Evolutionary conservation across 2,888 invertebrate species (phyloP), one percentile per base, ranked within the genome.

Genomic region (Eilema depressum): DNA sequence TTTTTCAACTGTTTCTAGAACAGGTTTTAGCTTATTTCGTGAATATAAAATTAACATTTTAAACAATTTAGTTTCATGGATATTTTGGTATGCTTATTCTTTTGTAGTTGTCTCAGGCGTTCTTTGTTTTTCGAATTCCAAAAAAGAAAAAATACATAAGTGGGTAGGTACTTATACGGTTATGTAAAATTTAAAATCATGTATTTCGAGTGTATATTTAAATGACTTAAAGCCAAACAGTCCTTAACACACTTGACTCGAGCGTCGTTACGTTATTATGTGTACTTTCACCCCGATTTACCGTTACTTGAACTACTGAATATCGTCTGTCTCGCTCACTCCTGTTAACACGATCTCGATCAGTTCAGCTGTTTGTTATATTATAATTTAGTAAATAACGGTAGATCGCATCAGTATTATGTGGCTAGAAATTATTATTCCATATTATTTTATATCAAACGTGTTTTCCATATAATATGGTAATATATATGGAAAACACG

Each of bases 201-300:
- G 70, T 66, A 74, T 81, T 67, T 69, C 53, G 47, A 63, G 63
- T 68, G 66, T 71, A 68, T 71, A 74, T 75, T 41, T 80, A 73
- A 76, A 70, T 63, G 66, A 68, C 70, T 74, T 76, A 70, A 79
- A 83, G 74, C 74, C 77, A 78, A 80, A 80, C 77, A 82, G 82
- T 85, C 84, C 75, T 83, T 81, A 77, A 76, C 80, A 78, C 81
- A 84, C 83, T 85, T 85, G 83, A 81, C 77, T 83, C 80, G 72
- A 82, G 81, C 83, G 67, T 81, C 82, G 85, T 90, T 87, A 87
- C 87, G 86, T 87, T 88, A 84, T 82, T 84, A 88, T 85, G 85
- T 87, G 91, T 93, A 93, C 93, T 93, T 94, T 94, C 93, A 94
- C 92, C 92, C 89, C 89, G 83, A 75, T 81, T 79, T 87, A 91